These are phyloP conservation scores for Lerista edwardsae DNA, from an alignment of 2,797 vertebrate genomes.

Conservation along the genomic window DNA sequence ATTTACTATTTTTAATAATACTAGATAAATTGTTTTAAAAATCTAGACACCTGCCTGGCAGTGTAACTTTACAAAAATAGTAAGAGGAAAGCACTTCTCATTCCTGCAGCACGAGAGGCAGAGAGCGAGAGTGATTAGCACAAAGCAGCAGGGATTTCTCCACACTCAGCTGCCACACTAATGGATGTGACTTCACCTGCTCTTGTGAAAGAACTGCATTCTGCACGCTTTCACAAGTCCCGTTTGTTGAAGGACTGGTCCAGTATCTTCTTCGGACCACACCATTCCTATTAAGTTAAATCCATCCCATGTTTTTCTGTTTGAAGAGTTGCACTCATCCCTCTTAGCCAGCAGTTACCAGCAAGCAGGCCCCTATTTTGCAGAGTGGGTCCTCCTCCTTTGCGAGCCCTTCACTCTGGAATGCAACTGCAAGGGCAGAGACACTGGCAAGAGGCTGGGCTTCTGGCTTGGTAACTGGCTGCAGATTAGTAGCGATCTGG, in stretches of 20 bases:
- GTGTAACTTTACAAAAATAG: not conserved
- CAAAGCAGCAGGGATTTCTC: not conserved
- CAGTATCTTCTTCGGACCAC: not conserved
- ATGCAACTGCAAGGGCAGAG: too few relatives aligned
- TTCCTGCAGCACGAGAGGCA: not conserved
- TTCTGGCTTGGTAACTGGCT: not conserved
- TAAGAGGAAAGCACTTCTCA: not conserved
- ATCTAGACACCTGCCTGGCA: not conserved
- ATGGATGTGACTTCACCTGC: not conserved
- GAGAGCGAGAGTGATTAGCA: not conserved
- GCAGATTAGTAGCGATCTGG: not conserved
- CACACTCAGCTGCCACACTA: not conserved
- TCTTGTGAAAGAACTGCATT: not conserved
- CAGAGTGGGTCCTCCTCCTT: too few relatives aligned
- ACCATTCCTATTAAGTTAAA: not conserved
- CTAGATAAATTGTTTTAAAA: not conserved
- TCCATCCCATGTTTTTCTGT: not conserved
- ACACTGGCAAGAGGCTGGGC: too few relatives aligned
- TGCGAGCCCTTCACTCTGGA: too few relatives aligned
- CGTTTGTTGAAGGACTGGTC: not conserved
- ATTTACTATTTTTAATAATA: not conserved
- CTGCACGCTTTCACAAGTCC: not conserved
- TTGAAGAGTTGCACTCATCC: not conserved
- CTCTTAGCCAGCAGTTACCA: not conserved
- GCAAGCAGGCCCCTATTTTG: too few relatives aligned